Conservation (phyloP, 30 jellyfish, hydroid and myxozoan genomes). For the Catostylus mosaicus region DNA sequence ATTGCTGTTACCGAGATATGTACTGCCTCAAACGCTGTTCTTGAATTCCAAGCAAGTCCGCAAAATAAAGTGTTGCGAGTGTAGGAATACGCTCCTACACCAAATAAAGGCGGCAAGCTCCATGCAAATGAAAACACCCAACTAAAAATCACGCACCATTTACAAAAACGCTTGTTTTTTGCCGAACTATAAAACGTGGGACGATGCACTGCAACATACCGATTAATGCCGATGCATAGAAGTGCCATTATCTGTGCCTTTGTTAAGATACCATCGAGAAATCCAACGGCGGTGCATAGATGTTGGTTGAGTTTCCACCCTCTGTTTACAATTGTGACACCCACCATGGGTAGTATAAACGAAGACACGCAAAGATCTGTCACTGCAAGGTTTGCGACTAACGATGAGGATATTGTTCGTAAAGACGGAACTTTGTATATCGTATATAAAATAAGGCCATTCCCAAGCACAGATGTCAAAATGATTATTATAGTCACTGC, state of each 20-base stretch:
- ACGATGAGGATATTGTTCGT: slow-evolving; percentile 21
- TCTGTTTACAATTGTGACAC: not conserved
- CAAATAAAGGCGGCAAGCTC: slow-evolving; percentile 57
- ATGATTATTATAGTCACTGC: not conserved
- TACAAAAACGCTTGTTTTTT: slow-evolving; percentile 11
- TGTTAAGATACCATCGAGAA: slow-evolving; percentile 27
- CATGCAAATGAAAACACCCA: slow-evolving; percentile 41
- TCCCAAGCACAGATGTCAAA: slow-evolving; percentile 20
- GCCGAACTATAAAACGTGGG: slow-evolving; percentile 34
- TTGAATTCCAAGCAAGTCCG: slow-evolving; percentile 27
- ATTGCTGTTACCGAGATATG: slow-evolving; percentile 15
- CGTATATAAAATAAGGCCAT: slow-evolving; percentile 26
- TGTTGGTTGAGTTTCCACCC: slow-evolving; percentile 22
- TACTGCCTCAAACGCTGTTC: slow-evolving; percentile 1
- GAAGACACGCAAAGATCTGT: slow-evolving; percentile 23
- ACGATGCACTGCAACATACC: slow-evolving; percentile 48
- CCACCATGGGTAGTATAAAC: slow-evolving; percentile 35
- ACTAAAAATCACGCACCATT: slow-evolving; percentile 4
- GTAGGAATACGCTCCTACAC: slow-evolving; percentile 35
- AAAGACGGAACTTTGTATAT: slow-evolving; percentile 22
- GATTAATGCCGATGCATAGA: slow-evolving; percentile 40
- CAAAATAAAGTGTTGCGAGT: slow-evolving; percentile 17
- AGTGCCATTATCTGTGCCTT: slow-evolving; percentile 65
- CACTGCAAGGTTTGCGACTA: slow-evolving; percentile 43
- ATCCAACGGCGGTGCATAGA: slow-evolving; percentile 39